Evolutionary conservation across 2,888 invertebrate genomes (phyloP).

Genomic region (Chloromyia formosa): DNA sequence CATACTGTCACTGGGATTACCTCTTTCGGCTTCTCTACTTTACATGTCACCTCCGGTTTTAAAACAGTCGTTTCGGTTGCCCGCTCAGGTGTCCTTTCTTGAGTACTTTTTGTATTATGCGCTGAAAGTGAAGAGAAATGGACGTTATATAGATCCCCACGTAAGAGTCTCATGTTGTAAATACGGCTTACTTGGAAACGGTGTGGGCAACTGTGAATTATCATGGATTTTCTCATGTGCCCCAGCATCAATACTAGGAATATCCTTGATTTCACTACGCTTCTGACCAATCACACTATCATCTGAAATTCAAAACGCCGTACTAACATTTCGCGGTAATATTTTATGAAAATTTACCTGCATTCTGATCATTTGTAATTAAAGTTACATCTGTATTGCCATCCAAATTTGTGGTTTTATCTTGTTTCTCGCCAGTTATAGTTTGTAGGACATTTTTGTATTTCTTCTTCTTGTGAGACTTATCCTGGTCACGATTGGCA

Average conservation of each 20-base stretch:
- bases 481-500: conserved; percentile 69
- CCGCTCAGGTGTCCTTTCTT: conserved; percentile 56
- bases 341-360: conserved; percentile 16
- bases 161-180: too few relatives aligned
- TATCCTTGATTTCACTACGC: conserved; percentile 54
- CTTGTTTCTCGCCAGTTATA: conserved; percentile 14
- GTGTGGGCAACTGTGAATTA: conserved; percentile 55
- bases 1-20: conserved; percentile 46
- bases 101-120: conserved; percentile 55
- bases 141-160: too few relatives aligned
- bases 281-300: conserved; percentile 24
- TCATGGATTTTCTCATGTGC: conserved; percentile 53
- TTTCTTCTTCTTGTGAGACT: conserved; percentile 73
- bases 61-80: conserved; percentile 43
- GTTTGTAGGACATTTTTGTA: conserved; percentile 56
- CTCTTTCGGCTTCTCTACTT: conserved; percentile 55
- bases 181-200: conserved; percentile 55
- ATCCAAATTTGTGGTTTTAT: conserved; percentile 1
- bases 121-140: conserved; percentile 51
- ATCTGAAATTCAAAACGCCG: conserved; percentile 36
- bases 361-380: conserved; percentile 15
- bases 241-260: conserved; percentile 49
- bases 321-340: conserved; percentile 31
- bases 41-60: conserved; percentile 50
- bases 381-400: background rate